phyloP scores from a whole-genome alignment of 35 echinoderm and acorn worm genomes.

The Antedon bifida region DNA sequence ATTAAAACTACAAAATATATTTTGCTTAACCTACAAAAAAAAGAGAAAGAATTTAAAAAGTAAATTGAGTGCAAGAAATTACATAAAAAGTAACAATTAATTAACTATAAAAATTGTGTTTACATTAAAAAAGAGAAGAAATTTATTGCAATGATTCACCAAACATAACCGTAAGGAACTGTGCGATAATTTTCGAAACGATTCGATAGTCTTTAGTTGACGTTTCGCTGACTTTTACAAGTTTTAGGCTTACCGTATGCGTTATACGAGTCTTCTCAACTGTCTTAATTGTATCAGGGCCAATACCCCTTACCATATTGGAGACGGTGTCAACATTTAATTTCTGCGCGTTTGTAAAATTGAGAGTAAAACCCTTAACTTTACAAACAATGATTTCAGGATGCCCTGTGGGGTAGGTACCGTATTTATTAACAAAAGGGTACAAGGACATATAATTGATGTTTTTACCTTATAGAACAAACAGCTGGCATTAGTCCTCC shows the following conservation, averaged over 20 bases:
- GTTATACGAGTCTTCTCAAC: slow-evolving; percentile 37
- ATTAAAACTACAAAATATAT: no score
- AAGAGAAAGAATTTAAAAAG: no score
- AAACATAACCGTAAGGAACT: slow-evolving; percentile 44
- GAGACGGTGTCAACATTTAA: no score
- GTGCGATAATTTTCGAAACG: slow-evolving; percentile 41
- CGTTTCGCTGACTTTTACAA: slow-evolving; percentile 4
- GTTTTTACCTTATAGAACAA: background rate
- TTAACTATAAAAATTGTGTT: no score
- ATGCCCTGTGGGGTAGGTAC: no score
- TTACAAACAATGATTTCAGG: no score
- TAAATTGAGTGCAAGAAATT: no score
- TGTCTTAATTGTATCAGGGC: slow-evolving; percentile 8
- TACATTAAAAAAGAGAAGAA: no score
- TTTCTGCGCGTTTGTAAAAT: slow-evolving; percentile 23
- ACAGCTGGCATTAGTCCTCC: background rate
- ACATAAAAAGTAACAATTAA: no score
- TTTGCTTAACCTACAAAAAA: no score
- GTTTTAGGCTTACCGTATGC: slow-evolving; percentile 11
- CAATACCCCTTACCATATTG: slow-evolving; percentile 30
- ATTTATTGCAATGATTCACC: no score
- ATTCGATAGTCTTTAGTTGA: slow-evolving; percentile 49
- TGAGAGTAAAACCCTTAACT: slow-evolving; percentile 54
- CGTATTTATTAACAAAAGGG: background rate
- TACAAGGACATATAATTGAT: background rate